phyloP scores from a whole-genome alignment of 2,797 vertebrate genomes.

The Bovichtus diacanthus region DNA sequence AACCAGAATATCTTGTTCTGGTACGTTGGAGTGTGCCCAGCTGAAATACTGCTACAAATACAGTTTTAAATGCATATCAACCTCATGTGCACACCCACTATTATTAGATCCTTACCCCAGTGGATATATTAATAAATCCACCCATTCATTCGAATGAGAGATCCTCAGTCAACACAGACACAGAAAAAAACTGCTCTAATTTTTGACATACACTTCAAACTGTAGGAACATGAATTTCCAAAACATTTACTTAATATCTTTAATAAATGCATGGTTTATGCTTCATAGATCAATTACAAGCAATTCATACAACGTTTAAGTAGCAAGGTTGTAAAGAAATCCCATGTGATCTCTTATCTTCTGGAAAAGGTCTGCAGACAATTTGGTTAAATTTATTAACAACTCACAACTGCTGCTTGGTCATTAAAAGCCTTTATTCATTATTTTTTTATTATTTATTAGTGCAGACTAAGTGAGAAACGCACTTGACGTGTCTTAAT shows the following conservation, averaged over 20 bases:
- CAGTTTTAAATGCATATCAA: neutral
- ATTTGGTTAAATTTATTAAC: neutral
- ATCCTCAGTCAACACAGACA: neutral
- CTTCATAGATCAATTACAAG: neutral
- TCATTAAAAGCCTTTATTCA: neutral
- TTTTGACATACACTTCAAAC: neutral
- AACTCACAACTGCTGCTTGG: neutral
- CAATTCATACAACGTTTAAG: neutral
- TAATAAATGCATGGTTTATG: neutral
- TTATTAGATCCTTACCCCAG: neutral
- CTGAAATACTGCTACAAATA: neutral
- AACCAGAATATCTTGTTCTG: too few relatives aligned
- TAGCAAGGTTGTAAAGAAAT: neutral
- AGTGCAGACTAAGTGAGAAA: too few relatives aligned
- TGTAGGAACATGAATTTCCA: neutral
- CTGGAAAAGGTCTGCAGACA: neutral
- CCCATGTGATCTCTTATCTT: too few relatives aligned
- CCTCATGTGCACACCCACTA: neutral
- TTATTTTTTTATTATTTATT: too few relatives aligned
- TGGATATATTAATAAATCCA: neutral
- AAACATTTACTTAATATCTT: too few relatives aligned
- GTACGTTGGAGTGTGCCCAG: neutral
- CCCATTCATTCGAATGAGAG: neutral
- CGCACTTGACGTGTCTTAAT: too few relatives aligned
- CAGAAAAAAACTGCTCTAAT: neutral